Conservation (phyloP, 2,888 invertebrate genomes). For the Heliconius ethilla region DNA sequence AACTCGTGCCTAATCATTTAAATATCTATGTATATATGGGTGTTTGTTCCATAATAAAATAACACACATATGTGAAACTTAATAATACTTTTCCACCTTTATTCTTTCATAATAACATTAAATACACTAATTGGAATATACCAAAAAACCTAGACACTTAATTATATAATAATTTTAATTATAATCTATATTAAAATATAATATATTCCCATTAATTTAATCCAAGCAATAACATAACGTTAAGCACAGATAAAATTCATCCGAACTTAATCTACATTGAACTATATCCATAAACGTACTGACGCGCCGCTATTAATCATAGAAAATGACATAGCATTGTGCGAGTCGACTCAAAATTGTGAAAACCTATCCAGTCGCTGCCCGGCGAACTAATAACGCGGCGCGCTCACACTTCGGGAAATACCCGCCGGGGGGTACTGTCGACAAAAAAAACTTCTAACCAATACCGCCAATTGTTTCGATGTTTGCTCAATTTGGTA, state of each 20-base stretch:
- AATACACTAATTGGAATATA: neutral
- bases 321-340: slow-evolving; percentile 78
- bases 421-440: slow-evolving; percentile 69
- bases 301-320: slow-evolving; percentile 76
- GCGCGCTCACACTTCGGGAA: slow-evolving; percentile 72
- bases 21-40: neutral
- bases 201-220: neutral
- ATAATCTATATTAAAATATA: neutral
- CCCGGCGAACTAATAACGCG: slow-evolving; percentile 74
- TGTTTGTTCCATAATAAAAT: neutral
- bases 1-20: neutral
- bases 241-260: slow-evolving; percentile 41
- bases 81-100: neutral
- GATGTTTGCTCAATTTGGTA: slow-evolving; percentile 39
- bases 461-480: slow-evolving; percentile 39
- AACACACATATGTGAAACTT: neutral
- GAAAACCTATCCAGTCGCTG: slow-evolving; percentile 76
- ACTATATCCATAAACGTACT: slow-evolving; percentile 46
- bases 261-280: slow-evolving; percentile 45
- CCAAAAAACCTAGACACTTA: neutral
- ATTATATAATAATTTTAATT: neutral
- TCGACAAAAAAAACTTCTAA: slow-evolving; percentile 51
- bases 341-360: slow-evolving; percentile 77
- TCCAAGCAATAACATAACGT: slow-evolving; percentile 17
- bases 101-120: neutral